Evolutionary conservation across 2,888 invertebrate species (phyloP).

Genomic region (Bedellia somnulentella): DNA sequence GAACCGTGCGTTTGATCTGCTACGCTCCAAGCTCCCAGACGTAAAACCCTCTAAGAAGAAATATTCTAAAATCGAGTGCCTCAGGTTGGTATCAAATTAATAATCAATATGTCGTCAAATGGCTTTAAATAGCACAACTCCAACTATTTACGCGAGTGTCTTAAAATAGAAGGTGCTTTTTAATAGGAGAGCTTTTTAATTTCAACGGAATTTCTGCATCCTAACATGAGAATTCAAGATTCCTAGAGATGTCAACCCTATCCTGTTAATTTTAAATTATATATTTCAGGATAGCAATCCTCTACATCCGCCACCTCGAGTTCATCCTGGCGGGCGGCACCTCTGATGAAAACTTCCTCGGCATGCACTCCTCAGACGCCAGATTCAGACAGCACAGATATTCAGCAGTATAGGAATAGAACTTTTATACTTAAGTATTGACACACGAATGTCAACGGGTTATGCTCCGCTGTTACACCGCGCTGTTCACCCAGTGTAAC

Average conservation of each 20-base stretch:
- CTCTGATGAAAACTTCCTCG: constrained; percentile 30
- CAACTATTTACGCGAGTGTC: too few species aligned
- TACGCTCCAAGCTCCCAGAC: constrained; percentile 74
- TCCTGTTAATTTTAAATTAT: too few species aligned
- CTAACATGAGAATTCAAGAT: too few species aligned
- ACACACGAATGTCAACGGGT: too few species aligned
- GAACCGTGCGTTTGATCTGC: constrained; percentile 79
- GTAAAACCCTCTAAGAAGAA: constrained; percentile 83
- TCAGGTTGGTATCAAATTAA: constrained; percentile 56
- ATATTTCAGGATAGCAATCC: constrained; percentile 75
- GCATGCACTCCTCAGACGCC: constrained; percentile 28
- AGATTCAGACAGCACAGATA: constrained; percentile 26
- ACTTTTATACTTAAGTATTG: too few species aligned
- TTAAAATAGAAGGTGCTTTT: too few species aligned
- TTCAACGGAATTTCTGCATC: too few species aligned
- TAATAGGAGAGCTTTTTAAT: too few species aligned
- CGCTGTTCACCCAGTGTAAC: too few species aligned
- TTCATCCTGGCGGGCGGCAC: constrained; percentile 50
- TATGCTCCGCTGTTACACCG: too few species aligned
- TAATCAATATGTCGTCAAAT: neutral
- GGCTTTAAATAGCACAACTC: neutral
- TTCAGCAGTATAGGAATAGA: too few species aligned
- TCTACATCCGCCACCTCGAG: constrained; percentile 75
- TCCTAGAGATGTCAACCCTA: too few species aligned
- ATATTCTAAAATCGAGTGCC: constrained; percentile 81